Evolutionary conservation across 2,888 invertebrate species (phyloP).

Genomic region (Nomada fucata): DNA sequence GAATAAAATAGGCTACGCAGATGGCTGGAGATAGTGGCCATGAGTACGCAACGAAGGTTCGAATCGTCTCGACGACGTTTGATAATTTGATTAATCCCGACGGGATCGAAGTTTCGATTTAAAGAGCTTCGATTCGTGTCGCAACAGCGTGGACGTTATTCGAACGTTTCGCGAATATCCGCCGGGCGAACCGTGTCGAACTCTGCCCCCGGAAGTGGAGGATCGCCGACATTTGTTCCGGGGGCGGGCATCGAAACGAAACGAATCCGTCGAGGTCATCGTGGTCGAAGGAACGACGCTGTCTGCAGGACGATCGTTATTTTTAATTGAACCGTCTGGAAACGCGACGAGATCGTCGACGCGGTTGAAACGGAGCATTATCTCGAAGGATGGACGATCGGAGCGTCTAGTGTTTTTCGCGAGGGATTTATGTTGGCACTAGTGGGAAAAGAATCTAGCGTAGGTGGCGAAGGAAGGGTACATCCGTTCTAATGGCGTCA

Average conservation of each 20-base stretch:
- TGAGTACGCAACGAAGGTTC: neutral
- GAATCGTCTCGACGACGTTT: neutral
- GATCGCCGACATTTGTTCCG: neutral
- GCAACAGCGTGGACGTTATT: neutral
- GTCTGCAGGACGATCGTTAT: neutral
- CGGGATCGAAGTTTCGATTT: too few relatives aligned
- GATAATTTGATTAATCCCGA: neutral
- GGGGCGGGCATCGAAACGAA: neutral
- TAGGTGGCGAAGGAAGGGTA: conserved; percentile 58
- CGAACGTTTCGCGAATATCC: conserved; percentile 1
- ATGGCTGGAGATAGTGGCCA: neutral
- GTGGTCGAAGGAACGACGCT: neutral
- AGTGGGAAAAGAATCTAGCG: neutral
- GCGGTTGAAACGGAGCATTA: neutral
- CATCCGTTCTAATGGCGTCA: conserved; percentile 83
- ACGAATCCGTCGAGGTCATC: neutral
- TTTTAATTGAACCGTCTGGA: neutral
- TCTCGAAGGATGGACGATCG: neutral
- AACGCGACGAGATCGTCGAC: neutral
- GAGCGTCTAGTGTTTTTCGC: conserved; percentile 25
- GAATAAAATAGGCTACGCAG: neutral
- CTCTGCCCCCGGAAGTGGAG: conserved; percentile 8
- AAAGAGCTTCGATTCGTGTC: too few relatives aligned
- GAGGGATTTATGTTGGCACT: neutral
- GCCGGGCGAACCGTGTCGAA: neutral